Percentiles rank a stretch among this genome's conserved stretches.
These are phyloP conservation scores for Ectropis crepuscularia DNA, from an alignment of 2,888 invertebrate species.

Conservation along the genomic window DNA sequence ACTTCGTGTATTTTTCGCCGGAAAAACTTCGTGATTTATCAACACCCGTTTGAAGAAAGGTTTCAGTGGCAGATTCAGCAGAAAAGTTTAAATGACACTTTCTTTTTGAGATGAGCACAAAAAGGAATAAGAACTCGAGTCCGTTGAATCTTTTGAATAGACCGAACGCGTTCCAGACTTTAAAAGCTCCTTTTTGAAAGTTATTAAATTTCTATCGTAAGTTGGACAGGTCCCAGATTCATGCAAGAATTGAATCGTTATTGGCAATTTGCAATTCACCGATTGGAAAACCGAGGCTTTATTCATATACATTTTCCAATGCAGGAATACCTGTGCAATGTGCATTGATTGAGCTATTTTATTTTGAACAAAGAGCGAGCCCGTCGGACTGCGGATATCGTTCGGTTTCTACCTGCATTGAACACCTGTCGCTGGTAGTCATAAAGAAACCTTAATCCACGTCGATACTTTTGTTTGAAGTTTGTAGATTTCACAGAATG, in stretches of 20 bases:
- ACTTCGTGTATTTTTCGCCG: constrained; percentile 57
- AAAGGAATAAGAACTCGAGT: constrained; percentile 26
- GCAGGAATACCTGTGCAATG: constrained; percentile 43
- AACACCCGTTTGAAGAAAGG: constrained; percentile 60
- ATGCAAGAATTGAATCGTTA: constrained; percentile 42
- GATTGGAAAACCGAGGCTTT: constrained; percentile 35
- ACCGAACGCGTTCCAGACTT: constrained; percentile 11
- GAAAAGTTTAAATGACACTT: constrained; percentile 37
- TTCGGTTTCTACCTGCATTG: constrained; percentile 72
- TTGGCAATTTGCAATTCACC: constrained; percentile 41
- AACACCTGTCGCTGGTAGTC: constrained; percentile 72
- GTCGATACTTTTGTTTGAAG: constrained; percentile 30
- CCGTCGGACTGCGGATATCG: constrained; percentile 51
- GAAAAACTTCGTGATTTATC: constrained; percentile 65
- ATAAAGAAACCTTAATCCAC: constrained; percentile 49
- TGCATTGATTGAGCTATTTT: constrained; percentile 51
- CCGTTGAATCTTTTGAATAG: constrained; percentile 18
- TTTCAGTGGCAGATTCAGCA: constrained; percentile 53
- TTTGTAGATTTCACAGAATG: constrained; percentile 32
- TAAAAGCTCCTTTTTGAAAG: constrained; percentile 16
- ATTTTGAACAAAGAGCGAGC: constrained; percentile 59
- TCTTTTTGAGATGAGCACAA: constrained; percentile 23
- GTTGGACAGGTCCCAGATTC: constrained; percentile 32
- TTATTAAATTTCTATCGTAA: constrained; percentile 29
- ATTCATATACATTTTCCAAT: constrained; percentile 34